Evolutionary conservation across 2,113 vertebrate genomes (phyloP).

Genomic region (Panurus biarmicus): DNA sequence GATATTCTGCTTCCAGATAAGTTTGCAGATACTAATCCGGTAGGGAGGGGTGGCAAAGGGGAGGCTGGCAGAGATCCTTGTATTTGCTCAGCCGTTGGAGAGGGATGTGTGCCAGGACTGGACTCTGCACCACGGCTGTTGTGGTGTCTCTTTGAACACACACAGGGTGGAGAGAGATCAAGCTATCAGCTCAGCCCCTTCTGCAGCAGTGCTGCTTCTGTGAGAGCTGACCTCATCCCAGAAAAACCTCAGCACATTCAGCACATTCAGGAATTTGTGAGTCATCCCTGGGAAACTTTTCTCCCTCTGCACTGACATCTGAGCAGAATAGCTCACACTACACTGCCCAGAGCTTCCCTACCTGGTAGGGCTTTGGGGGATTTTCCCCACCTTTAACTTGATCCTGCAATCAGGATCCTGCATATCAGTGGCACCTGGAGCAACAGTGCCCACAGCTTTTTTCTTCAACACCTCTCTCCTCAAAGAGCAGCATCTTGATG

Average conservation of each 20-base stretch:
- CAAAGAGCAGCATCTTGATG: neutral
- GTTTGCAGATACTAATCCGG: neutral
- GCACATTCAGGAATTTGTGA: slow-evolving; percentile 48
- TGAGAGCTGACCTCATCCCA: slow-evolving; percentile 43
- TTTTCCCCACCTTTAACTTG: neutral
- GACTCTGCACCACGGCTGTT: neutral
- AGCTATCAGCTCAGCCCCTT: neutral
- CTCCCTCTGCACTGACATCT: neutral
- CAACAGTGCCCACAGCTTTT: neutral
- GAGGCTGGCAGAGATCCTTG: neutral
- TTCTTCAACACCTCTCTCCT: neutral
- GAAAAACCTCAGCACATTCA: slow-evolving; percentile 21
- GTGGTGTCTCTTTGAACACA: neutral
- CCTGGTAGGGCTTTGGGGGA: neutral
- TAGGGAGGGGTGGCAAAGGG: neutral
- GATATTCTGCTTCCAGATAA: neutral
- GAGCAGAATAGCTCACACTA: neutral
- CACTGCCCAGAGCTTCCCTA: neutral
- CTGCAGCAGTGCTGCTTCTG: neutral
- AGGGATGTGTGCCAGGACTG: neutral
- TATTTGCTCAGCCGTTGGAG: neutral
- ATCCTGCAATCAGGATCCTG: neutral
- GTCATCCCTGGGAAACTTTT: slow-evolving; percentile 11
- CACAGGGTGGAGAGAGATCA: neutral
- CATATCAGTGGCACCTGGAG: neutral